Conservation (phyloP, 23 tunicate species). For the Ascidia mentula region DNA sequence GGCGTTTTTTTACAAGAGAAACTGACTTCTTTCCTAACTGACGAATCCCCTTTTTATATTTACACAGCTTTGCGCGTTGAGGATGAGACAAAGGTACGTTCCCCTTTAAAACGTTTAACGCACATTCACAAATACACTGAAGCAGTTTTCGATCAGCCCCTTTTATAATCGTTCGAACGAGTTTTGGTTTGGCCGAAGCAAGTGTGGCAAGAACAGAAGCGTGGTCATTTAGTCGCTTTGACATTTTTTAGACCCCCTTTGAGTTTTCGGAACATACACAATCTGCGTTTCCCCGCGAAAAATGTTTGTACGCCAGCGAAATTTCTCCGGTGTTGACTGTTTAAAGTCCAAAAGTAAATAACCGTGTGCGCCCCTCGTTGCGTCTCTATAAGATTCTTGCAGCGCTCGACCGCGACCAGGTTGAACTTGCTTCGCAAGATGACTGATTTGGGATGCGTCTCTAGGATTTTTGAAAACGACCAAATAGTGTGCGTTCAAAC, state of each 20-base stretch:
- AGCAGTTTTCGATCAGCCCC: neutral
- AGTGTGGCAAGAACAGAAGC: neutral
- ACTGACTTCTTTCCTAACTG: neutral
- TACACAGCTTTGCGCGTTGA: neutral
- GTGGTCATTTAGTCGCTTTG: neutral
- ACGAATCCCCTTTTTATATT: neutral
- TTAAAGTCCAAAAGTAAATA: slow-evolving; percentile 5
- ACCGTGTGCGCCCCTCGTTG: neutral
- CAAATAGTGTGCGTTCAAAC: too few species aligned
- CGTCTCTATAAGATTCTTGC: neutral
- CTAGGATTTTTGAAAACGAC: too few species aligned
- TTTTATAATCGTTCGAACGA: neutral
- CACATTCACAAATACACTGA: neutral
- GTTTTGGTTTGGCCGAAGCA: too few species aligned
- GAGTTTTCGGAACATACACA: neutral
- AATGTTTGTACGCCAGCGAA: neutral
- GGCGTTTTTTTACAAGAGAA: neutral
- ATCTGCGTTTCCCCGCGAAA: slow-evolving; percentile 3
- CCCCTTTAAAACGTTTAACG: neutral
- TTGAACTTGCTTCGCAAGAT: too few species aligned
- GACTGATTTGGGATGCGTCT: too few species aligned
- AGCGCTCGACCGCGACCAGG: neutral
- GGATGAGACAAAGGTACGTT: neutral
- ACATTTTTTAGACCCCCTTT: too few species aligned
- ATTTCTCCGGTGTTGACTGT: neutral